Evolutionary conservation across 1,140 invertebrate species (phyloP).

Genomic region (Battus philenor): DNA sequence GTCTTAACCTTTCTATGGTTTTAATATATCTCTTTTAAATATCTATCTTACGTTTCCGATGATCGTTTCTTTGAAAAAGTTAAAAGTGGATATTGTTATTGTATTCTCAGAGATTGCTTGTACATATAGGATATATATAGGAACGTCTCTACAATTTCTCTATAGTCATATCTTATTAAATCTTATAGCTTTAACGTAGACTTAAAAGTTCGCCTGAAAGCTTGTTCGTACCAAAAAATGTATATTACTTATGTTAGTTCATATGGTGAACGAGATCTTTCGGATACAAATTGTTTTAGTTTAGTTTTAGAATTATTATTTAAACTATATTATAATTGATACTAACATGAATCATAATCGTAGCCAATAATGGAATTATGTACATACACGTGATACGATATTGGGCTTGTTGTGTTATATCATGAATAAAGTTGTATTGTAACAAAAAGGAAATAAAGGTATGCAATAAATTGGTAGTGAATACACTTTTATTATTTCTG

Average conservation of each 20-base stretch:
- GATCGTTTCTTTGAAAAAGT: slow-evolving; percentile 17
- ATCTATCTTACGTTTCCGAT: slow-evolving; percentile 13
- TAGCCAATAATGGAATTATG: slow-evolving; percentile 49
- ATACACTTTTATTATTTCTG: slow-evolving; percentile 14
- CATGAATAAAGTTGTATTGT: slow-evolving; percentile 47
- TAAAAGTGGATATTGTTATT: slow-evolving; percentile 18
- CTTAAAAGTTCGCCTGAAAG: slow-evolving; percentile 47
- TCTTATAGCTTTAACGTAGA: slow-evolving; percentile 69
- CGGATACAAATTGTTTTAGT: slow-evolving; percentile 60
- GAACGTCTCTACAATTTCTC: slow-evolving; percentile 39
- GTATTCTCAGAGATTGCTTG: slow-evolving; percentile 23
- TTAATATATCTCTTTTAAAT: no score
- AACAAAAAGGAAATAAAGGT: slow-evolving; percentile 47
- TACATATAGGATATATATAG: slow-evolving; percentile 53
- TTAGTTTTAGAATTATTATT: slow-evolving; percentile 56
- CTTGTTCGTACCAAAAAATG: slow-evolving; percentile 71
- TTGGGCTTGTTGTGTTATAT: slow-evolving; percentile 46
- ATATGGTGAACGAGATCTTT: slow-evolving; percentile 66
- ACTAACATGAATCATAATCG: slow-evolving; percentile 49
- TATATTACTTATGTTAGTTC: slow-evolving; percentile 57
- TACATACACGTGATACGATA: slow-evolving; percentile 43
- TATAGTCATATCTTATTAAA: slow-evolving; percentile 63
- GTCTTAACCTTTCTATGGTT: not conserved
- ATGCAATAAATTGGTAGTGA: slow-evolving; percentile 62
- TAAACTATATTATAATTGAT: slow-evolving; percentile 44